Conservation (phyloP, 2,888 invertebrate species). For the Corbicula japonica region DNA sequence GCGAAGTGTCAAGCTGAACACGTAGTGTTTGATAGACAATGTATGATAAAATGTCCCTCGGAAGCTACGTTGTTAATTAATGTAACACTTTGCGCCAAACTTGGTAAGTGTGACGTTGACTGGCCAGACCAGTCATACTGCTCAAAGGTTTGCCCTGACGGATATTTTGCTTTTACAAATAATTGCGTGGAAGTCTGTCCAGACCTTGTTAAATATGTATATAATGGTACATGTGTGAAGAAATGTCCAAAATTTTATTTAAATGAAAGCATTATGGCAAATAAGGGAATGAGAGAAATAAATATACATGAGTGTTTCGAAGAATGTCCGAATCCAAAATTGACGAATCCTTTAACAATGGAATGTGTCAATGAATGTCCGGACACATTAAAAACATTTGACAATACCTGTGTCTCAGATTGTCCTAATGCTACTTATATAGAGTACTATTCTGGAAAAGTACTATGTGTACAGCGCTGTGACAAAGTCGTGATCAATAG, state of each 20-base stretch:
- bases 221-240: neutral
- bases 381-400: neutral
- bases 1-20: neutral
- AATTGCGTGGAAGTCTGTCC: neutral
- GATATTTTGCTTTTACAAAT: neutral
- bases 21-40: neutral
- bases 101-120: neutral
- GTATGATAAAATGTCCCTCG: neutral
- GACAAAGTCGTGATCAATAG: neutral
- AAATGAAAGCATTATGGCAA: neutral
- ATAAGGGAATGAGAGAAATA: neutral
- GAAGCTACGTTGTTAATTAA: neutral
- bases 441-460: neutral
- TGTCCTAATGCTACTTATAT: neutral
- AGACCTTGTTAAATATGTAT: neutral
- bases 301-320: neutral
- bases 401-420: neutral
- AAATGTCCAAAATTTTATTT: neutral
- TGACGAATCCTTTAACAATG: neutral
- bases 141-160: neutral
- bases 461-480: neutral
- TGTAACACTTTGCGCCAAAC: neutral
- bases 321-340: neutral
- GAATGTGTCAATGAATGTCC: neutral
- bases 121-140: conserved; percentile 5